These are phyloP conservation scores for Scalopus aquaticus DNA, from an alignment of 2,113 vertebrate species.

Conservation along the genomic window DNA sequence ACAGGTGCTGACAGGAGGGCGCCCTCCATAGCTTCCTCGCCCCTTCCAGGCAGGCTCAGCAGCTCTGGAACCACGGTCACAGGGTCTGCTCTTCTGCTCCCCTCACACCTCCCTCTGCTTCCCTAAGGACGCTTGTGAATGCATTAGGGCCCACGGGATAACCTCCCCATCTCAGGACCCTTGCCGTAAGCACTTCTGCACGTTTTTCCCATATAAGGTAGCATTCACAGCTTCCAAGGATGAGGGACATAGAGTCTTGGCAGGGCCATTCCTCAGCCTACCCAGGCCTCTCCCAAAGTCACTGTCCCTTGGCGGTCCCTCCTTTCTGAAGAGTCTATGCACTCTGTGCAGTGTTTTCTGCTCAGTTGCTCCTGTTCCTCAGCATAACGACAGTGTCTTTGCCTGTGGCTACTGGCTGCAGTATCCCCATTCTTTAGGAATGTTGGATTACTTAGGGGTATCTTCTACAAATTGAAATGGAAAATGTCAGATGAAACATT, in stretches of 20 bases:
- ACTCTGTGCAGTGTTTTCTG: neutral
- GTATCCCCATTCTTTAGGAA: slow-evolving; percentile 12
- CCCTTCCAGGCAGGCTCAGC: neutral
- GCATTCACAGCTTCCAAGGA: neutral
- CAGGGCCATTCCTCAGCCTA: neutral
- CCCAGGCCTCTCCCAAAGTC: neutral
- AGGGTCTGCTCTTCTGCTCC: neutral
- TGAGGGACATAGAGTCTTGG: neutral
- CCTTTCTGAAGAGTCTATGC: neutral
- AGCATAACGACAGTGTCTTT: slow-evolving; percentile 12
- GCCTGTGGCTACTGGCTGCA: neutral
- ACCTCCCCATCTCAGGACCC: neutral
- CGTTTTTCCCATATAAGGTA: neutral
- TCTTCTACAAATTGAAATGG: neutral
- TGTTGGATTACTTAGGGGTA: neutral
- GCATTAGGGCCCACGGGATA: neutral
- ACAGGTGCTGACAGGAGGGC: neutral
- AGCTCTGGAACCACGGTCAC: neutral
- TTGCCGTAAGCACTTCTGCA: neutral
- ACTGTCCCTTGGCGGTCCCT: neutral
- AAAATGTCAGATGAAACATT: neutral
- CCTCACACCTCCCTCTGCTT: neutral
- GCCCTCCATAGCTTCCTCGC: neutral
- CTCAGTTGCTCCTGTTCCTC: slow-evolving; percentile 17
- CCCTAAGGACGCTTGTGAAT: neutral